Evolutionary conservation across 2,113 vertebrate species (phyloP).

Genomic region (Bubo blakistoni): DNA sequence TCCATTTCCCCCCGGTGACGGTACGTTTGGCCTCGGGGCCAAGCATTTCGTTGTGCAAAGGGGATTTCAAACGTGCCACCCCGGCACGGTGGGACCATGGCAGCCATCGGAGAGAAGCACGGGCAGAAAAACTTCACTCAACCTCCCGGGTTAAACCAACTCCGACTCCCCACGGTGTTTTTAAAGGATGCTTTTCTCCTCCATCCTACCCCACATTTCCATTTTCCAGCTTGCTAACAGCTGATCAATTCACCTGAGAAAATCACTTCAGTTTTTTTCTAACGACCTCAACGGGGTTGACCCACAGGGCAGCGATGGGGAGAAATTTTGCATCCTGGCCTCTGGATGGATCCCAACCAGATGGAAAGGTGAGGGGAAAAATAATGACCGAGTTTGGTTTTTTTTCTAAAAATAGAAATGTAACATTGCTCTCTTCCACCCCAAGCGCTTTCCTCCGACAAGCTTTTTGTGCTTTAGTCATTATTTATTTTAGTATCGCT

Average conservation of each 20-base stretch:
- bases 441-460: slow-evolving; percentile 74
- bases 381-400: neutral
- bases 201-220: neutral
- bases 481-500: slow-evolving; percentile 61
- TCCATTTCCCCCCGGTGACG: neutral
- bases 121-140: neutral
- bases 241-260: slow-evolving; percentile 68
- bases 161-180: neutral
- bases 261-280: slow-evolving; percentile 12
- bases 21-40: neutral
- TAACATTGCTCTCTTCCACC: slow-evolving; percentile 44
- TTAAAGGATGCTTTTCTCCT: slow-evolving; percentile 8
- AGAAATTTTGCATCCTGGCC: neutral
- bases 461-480: slow-evolving; percentile 82
- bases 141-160: accelerated
- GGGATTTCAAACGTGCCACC: neutral
- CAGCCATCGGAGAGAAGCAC: neutral
- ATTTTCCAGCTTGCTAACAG: neutral
- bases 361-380: slow-evolving; percentile 27
- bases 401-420: slow-evolving; percentile 17
- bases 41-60: neutral
- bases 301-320: neutral
- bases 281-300: neutral
- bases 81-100: neutral
- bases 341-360: slow-evolving; percentile 10